Percentiles rank a stretch among this genome's conserved stretches.
Conservation (phyloP, 2,113 vertebrate genomes). For the Bos taurus region DNA sequence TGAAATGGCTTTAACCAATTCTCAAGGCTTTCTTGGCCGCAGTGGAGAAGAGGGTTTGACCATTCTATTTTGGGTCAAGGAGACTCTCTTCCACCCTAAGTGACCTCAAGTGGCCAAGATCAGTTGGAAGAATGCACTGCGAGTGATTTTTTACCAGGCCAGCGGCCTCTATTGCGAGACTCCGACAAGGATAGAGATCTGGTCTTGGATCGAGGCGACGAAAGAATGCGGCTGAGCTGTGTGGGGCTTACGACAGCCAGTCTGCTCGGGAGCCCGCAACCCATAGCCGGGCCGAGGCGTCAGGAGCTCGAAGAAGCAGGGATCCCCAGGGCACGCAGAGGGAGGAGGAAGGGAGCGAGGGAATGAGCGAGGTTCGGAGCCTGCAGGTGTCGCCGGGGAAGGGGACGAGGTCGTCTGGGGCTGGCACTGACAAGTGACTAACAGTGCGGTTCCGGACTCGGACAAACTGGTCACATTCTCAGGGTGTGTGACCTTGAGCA, state of each 20-base stretch:
- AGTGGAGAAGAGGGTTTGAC: not conserved
- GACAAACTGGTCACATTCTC: conserved; percentile 15
- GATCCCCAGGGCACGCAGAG: not conserved
- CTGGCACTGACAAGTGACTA: not conserved
- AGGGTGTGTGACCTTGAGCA: conserved; percentile 61
- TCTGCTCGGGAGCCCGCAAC: not conserved
- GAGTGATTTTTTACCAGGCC: not conserved
- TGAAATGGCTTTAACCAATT: not conserved
- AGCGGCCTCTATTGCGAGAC: not conserved
- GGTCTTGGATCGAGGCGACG: not conserved
- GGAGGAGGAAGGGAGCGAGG: not conserved
- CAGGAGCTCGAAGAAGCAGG: not conserved
- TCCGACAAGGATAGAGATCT: not conserved
- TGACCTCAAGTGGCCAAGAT: conserved; percentile 23
- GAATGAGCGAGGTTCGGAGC: not conserved
- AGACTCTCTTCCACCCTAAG: conserved; percentile 11
- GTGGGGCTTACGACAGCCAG: not conserved
- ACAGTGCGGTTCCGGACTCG: not conserved
- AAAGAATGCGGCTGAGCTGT: not conserved
- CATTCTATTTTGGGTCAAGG: conserved; percentile 51
- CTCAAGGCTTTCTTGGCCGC: conserved; percentile 5
- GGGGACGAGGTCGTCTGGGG: not conserved
- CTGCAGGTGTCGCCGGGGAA: conserved; percentile 51
- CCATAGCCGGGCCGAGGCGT: not conserved
- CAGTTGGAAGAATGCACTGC: not conserved